Percentiles rank a stretch among this genome's conserved stretches.
Conservation (phyloP, 2,888 invertebrate species). For the Folsomia manolachei region DNA sequence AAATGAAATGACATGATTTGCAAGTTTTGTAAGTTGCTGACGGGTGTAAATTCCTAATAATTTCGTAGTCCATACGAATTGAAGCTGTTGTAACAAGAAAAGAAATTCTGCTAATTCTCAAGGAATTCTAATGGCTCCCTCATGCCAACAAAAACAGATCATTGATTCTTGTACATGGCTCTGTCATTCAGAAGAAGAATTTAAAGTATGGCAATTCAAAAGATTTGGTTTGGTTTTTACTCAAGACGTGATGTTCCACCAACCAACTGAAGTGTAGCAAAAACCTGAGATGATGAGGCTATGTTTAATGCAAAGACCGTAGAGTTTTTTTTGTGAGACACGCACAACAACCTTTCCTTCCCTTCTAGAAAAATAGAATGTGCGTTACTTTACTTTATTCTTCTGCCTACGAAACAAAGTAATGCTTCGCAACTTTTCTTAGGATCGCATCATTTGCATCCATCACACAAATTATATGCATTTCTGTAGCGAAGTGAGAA, state of each 20-base stretch:
- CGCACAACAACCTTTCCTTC: neutral
- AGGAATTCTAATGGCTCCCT: neutral
- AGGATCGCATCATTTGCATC: too few species aligned
- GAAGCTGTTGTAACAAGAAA: neutral
- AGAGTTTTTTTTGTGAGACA: neutral
- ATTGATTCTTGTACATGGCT: neutral
- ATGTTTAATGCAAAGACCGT: neutral
- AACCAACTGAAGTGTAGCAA: too few species aligned
- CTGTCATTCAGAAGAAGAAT: neutral
- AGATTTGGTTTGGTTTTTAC: neutral
- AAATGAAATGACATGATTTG: too few species aligned
- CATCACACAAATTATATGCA: constrained; percentile 4
- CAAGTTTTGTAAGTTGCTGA: neutral
- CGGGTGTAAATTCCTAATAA: too few species aligned
- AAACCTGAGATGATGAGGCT: neutral
- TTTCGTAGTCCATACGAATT: neutral
- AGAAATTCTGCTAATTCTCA: neutral
- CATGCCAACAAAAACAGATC: constrained; percentile 5
- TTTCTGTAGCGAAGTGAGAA: neutral
- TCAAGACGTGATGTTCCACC: too few species aligned
- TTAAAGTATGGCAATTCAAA: neutral
- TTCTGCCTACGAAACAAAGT: too few species aligned
- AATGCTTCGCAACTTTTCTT: neutral
- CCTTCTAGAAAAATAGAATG: neutral
- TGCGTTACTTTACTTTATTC: too few species aligned